Evolutionary conservation across 92 coral and sea anemone genomes (phyloP), one percentile per base, ranked within the genome.

Genomic region (Palythoa grandis): DNA sequence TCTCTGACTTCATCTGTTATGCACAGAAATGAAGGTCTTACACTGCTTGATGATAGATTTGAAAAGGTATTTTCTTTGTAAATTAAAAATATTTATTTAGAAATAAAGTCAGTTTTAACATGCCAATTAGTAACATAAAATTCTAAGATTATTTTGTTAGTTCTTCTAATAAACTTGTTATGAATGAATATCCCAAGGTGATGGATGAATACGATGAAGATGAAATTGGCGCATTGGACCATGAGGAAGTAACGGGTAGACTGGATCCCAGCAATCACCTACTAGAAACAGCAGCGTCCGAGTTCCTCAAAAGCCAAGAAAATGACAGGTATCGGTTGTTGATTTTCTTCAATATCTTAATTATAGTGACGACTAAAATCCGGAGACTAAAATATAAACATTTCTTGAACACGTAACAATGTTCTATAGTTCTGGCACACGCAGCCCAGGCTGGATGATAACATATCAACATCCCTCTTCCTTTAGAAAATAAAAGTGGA

Each of bases 131-230:
- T 43, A 43, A 43, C 48, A 43, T 43, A 4, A 43, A 7, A 4
- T 43, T 4, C 48, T 43, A 43, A 43, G 35, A 29, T 29, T 0
- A 29, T 29, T 29, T 29, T 29, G 35, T 43, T 43, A 43, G 48
- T 43, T 43, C 48, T 4, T 4, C 0, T 43, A 43, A 4, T 43
- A 43, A 43, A 43, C 48, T 43, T 43, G 8, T 4, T 43, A 50
- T 74, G 13, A 7, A 23, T 68, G 23, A 53, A 11, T 60, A 39
- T 50, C 2, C 70, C 38, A 48, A 92, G 95, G 83, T 93, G 25
- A 96, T 96, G 98, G 99, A 96, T 79, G 98, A 96, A 72, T 96
- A 96, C 86, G 97, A 93, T n/a, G 99, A 96, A 76, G 97, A 96
- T 85, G 99, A 96, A 82, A 96, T 96, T 66, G 99, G 99, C 16